A percentile compares a stretch with the other conserved stretches of the same genome.
Conservation (phyloP, 2,888 invertebrate genomes). For the Pyrrhosoma nymphula region DNA sequence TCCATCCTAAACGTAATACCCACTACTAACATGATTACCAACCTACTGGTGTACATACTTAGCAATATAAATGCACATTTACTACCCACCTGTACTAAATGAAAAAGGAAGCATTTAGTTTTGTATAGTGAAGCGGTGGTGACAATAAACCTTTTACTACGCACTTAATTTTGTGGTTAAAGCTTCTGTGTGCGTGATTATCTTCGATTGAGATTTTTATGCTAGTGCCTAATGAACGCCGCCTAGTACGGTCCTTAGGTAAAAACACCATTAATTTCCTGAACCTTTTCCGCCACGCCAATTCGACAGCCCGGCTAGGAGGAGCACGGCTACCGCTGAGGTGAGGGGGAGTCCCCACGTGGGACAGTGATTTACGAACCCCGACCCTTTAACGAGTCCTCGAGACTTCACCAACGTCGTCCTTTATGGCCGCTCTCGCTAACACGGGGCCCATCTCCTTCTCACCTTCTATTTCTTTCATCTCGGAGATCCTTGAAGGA, state of each 20-base stretch:
- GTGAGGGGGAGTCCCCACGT: neutral
- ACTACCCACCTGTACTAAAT: too few species aligned
- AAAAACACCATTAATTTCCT: too few species aligned
- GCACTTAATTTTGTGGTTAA: neutral
- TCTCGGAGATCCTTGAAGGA: neutral
- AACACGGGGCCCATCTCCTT: neutral
- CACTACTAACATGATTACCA: too few species aligned
- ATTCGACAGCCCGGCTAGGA: too few species aligned
- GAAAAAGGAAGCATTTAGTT: too few species aligned
- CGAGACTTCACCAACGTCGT: neutral
- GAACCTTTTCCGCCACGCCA: neutral
- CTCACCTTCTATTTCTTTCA: neutral
- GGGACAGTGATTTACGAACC: conserved; percentile 4
- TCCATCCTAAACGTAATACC: too few species aligned
- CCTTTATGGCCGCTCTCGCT: neutral
- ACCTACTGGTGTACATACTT: too few species aligned
- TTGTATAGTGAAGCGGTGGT: too few species aligned
- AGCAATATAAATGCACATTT: too few species aligned
- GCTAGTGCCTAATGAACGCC: neutral
- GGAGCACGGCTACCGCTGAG: neutral
- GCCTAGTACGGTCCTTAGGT: neutral
- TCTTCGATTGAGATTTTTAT: neutral
- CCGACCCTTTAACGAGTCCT: neutral
- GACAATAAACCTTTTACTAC: neutral
- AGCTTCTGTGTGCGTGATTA: neutral